Conservation (phyloP, 2,888 invertebrate genomes). For the Polietes domitor region DNA sequence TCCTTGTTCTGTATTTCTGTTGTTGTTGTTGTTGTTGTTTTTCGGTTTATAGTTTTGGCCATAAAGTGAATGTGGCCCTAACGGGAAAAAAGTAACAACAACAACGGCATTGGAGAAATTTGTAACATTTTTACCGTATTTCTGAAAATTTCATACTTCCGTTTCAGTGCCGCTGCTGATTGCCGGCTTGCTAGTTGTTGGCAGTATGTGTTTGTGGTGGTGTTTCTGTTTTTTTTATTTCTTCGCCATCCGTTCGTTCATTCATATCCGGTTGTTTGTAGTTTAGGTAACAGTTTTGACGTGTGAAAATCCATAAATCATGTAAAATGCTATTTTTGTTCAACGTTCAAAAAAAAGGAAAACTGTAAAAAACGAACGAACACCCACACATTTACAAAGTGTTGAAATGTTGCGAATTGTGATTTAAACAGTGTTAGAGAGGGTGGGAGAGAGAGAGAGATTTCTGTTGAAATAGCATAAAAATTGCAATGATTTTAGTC, state of each 20-base stretch:
- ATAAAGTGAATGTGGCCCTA: conserved; percentile 13
- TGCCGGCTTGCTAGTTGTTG: conserved; percentile 17
- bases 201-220: background rate
- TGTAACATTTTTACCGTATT: conserved; percentile 58
- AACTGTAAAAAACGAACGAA: conserved; percentile 61
- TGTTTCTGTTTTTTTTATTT: background rate
- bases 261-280: conserved; percentile 66
- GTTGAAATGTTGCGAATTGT: conserved; percentile 7
- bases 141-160: conserved; percentile 66
- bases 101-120: conserved; percentile 50
- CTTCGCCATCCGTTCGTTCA: conserved; percentile 35
- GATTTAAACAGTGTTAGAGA: background rate
- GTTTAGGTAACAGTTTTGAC: conserved; percentile 68
- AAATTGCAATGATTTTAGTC: too few relatives aligned
- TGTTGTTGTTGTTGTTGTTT: conserved; percentile 4
- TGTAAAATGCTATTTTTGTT: conserved; percentile 69
- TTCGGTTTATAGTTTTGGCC: conserved; percentile 40
- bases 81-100: background rate
- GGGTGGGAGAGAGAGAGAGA: background rate
- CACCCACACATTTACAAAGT: background rate
- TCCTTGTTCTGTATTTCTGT: background rate
- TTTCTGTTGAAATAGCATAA: background rate
- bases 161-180: conserved; percentile 55
- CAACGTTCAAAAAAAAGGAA: conserved; percentile 69
- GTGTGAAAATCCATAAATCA: conserved; percentile 75